Percentiles rank a stretch among this genome's conserved stretches.
Conservation (phyloP, 2,888 invertebrate genomes). For the Catonia carolina region DNA sequence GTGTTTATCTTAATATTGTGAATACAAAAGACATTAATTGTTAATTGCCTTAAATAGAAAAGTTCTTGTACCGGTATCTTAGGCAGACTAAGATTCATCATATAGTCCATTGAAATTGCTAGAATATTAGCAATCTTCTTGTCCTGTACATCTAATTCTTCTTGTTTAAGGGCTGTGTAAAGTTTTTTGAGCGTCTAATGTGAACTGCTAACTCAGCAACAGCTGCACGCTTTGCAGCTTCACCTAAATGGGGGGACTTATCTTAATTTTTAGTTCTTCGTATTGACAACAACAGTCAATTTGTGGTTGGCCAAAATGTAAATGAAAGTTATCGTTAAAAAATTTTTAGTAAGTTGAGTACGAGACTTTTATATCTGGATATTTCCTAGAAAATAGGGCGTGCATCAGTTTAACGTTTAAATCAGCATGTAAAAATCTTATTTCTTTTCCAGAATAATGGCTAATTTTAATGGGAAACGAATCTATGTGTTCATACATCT, state of each 20-base stretch:
- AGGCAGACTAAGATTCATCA: constrained; percentile 33
- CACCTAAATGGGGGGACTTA: constrained; percentile 21
- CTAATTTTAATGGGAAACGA: not conserved
- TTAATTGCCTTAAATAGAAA: constrained; percentile 28
- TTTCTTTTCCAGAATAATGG: not conserved
- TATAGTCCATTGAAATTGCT: constrained; percentile 36
- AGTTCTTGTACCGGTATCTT: constrained; percentile 34
- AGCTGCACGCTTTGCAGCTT: constrained; percentile 29
- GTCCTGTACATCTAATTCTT: constrained; percentile 23
- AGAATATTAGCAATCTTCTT: constrained; percentile 23
- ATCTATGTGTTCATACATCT: not conserved
- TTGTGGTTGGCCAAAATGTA: constrained; percentile 24
- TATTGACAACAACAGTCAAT: constrained; percentile 20
- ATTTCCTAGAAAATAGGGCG: not conserved
- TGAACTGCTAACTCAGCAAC: constrained; percentile 32
- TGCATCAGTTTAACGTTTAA: not conserved
- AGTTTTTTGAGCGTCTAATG: constrained; percentile 23
- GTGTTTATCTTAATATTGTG: not conserved
- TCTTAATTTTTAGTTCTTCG: constrained; percentile 24
- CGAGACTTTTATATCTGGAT: not conserved
- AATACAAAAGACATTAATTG: constrained; percentile 1
- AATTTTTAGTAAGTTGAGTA: not conserved
- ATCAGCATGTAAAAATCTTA: not conserved
- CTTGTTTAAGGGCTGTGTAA: constrained; percentile 30
- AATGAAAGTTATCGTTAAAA: constrained; percentile 29